A percentile compares a stretch with the other conserved stretches of the same genome.
These are phyloP conservation scores for Anthophora plumipes DNA, from an alignment of 2,888 invertebrate genomes.

Conservation along the genomic window DNA sequence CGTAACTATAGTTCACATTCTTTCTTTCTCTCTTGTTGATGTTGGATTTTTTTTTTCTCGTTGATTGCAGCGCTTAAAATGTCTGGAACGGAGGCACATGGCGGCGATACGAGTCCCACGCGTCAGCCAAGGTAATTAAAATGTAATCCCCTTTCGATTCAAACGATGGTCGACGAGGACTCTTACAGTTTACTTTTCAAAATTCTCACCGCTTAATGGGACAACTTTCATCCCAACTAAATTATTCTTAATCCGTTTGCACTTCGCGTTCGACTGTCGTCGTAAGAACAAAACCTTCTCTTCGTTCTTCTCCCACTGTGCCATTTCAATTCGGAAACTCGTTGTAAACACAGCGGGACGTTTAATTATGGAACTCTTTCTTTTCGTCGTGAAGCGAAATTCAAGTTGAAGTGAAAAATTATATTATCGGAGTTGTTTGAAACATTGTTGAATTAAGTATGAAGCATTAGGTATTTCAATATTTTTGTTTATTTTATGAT, in stretches of 20 bases:
- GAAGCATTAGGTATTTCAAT: too few species aligned
- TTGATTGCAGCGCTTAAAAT: constrained; percentile 75
- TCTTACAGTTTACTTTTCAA: background rate
- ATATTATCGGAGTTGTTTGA: too few species aligned
- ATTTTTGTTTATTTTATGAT: too few species aligned
- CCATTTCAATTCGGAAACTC: background rate
- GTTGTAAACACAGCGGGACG: constrained; percentile 45
- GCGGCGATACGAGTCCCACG: constrained; percentile 77
- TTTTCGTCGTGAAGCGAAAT: background rate
- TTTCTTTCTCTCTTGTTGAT: constrained; percentile 4
- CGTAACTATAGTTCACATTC: background rate
- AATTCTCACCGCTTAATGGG: background rate
- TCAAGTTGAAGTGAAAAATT: too few species aligned
- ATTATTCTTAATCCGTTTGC: constrained; percentile 34
- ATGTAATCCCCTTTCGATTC: constrained; percentile 36
- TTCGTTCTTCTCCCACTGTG: background rate
- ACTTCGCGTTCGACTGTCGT: background rate
- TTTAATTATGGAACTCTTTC: constrained; percentile 51
- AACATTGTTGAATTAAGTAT: too few species aligned
- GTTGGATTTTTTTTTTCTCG: constrained; percentile 11
- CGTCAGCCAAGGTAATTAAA: constrained; percentile 78
- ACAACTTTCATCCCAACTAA: constrained; percentile 20
- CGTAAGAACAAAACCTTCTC: background rate
- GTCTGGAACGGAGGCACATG: constrained; percentile 76
- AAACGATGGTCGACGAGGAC: background rate